Conservation (phyloP, 1,140 invertebrate species). For the Ostrea edulis region DNA sequence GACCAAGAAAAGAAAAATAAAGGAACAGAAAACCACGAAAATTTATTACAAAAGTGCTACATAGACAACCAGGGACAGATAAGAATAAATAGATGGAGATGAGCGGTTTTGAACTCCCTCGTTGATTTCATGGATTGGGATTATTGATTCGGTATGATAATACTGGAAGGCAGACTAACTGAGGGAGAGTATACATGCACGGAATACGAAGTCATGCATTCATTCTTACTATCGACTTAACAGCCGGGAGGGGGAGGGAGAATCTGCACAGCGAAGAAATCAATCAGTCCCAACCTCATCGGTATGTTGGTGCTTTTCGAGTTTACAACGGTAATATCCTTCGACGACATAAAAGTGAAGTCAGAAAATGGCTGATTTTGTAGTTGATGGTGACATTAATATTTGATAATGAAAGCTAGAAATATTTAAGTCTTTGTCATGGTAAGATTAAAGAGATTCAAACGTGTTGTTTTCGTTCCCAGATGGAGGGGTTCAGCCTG, state of each 20-base stretch:
- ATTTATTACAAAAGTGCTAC: not conserved
- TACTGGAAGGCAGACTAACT: constrained; percentile 6
- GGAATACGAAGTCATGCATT: not conserved
- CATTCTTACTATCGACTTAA: not conserved
- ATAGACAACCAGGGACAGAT: not conserved
- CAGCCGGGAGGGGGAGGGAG: constrained; percentile 16
- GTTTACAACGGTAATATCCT: not conserved
- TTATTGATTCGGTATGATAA: not conserved
- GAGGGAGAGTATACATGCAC: not conserved
- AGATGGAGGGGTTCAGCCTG: no score
- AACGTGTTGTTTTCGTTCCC: no score
- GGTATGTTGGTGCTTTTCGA: not conserved
- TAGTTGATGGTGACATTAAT: no score
- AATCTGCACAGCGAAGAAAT: constrained; percentile 3
- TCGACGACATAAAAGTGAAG: not conserved
- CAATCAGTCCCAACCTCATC: not conserved
- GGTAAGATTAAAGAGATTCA: no score
- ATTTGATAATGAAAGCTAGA: no score
- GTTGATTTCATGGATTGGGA: not conserved
- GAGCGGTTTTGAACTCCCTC: not conserved
- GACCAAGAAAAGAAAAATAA: no score
- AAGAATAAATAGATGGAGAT: not conserved
- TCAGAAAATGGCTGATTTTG: not conserved
- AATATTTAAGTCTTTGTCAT: no score
- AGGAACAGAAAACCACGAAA: no score